Evolutionary conservation across 2,113 vertebrate species (phyloP).

Genomic region (Numida meleagris): DNA sequence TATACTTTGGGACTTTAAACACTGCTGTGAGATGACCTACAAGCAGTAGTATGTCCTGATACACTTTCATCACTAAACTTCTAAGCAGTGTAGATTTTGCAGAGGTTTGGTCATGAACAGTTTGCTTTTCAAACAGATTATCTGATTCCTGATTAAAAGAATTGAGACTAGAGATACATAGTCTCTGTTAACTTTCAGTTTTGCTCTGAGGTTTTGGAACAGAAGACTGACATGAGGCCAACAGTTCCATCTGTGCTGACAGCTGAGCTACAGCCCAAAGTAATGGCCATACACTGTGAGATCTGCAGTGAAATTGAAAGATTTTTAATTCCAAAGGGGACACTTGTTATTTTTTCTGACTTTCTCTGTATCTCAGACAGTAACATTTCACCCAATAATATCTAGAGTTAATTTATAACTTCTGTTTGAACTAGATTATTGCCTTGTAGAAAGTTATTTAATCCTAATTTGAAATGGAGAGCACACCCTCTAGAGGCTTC

Average conservation of each 20-base stretch:
- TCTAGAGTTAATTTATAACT: not conserved
- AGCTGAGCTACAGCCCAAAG: not conserved
- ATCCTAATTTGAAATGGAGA: conserved; percentile 38
- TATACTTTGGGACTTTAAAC: not conserved
- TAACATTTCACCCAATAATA: not conserved
- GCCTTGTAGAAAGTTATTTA: not conserved
- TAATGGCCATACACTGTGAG: not conserved
- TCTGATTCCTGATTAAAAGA: not conserved
- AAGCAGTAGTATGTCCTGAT: not conserved
- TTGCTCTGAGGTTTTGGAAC: not conserved
- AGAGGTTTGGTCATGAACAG: not conserved
- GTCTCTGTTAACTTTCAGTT: not conserved
- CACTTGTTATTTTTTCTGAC: not conserved
- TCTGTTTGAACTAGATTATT: not conserved
- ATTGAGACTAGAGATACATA: not conserved
- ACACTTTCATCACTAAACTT: not conserved
- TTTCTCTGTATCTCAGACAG: not conserved
- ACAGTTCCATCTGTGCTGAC: not conserved
- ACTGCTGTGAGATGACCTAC: not conserved
- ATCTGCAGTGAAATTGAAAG: not conserved
- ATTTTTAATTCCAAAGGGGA: not conserved
- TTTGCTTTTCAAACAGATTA: not conserved
- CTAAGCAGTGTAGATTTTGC: not conserved
- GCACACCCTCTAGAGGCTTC: conserved; percentile 64
- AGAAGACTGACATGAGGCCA: not conserved